Evolutionary conservation across 2,888 invertebrate genomes (phyloP).

Genomic region (Volucella inanis): DNA sequence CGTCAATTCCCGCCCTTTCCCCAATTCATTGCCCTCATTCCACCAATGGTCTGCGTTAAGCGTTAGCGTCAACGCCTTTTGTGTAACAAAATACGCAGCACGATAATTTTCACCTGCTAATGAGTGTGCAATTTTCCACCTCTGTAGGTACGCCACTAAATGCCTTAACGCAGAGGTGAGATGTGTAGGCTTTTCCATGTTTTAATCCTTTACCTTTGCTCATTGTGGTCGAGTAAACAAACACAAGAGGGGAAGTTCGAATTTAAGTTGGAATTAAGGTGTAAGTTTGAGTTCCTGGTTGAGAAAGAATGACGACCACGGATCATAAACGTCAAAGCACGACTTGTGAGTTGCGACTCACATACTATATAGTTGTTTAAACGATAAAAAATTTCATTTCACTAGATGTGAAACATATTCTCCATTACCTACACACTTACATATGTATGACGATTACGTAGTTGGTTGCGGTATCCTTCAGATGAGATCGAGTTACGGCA

Average conservation of each 20-base stretch:
- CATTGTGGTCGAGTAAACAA: conserved; percentile 14
- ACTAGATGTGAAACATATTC: background rate
- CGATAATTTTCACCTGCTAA: conserved; percentile 63
- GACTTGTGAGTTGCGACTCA: background rate
- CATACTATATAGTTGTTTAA: conserved; percentile 10
- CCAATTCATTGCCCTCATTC: background rate
- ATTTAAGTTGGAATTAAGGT: too few species aligned
- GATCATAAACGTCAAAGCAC: conserved; percentile 34
- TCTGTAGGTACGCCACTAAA: conserved; percentile 9
- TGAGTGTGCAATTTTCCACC: conserved; percentile 53
- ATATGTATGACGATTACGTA: background rate
- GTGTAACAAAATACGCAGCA: conserved; percentile 56
- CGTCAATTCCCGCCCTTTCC: conserved; percentile 1
- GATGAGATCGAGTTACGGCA: conserved; percentile 39
- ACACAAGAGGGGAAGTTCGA: background rate
- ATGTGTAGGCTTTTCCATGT: conserved; percentile 2
- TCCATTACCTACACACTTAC: background rate
- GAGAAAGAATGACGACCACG: conserved; percentile 4
- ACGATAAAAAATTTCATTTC: conserved; percentile 21
- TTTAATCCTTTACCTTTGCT: conserved; percentile 45
- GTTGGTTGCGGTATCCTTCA: background rate
- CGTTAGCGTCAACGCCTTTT: background rate
- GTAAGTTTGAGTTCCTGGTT: too few species aligned
- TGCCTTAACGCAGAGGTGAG: background rate
- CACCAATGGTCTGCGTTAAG: conserved; percentile 10